A percentile compares a stretch with the other conserved stretches of the same genome.
phyloP scores from a whole-genome alignment of 2,797 vertebrate species.

The Lagocephalus sceleratus region DNA sequence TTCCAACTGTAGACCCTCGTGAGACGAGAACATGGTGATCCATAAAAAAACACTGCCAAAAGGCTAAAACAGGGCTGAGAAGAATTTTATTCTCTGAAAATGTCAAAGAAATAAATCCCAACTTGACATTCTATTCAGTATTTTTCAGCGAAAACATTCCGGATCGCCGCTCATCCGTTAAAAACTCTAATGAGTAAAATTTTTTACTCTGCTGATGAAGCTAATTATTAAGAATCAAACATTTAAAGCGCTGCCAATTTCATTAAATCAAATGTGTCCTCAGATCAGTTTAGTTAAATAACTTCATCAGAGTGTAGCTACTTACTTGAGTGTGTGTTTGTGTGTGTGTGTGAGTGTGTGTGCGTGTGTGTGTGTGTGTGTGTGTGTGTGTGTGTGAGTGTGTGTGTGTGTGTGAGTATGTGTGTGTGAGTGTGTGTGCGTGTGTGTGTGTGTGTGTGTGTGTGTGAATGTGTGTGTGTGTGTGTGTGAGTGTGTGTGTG shows the following conservation, averaged over 20 bases:
- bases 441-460: slow-evolving; percentile 10
- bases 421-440: neutral
- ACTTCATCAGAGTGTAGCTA: neutral
- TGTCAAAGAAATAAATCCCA: neutral
- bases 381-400: neutral
- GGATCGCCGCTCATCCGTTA: slow-evolving; percentile 30
- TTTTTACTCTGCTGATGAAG: slow-evolving; percentile 36
- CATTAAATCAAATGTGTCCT: neutral
- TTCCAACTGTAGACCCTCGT: slow-evolving; percentile 21
- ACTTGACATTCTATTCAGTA: slow-evolving; percentile 35
- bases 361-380: slow-evolving; percentile 5
- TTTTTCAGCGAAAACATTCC: slow-evolving; percentile 34
- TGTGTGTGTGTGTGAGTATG: neutral
- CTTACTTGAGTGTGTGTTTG: neutral
- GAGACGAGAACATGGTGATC: neutral
- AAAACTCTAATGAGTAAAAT: slow-evolving; percentile 38
- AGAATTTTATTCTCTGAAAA: slow-evolving; percentile 24
- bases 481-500: neutral
- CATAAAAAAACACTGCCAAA: slow-evolving; percentile 8
- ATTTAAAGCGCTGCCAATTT: slow-evolving; percentile 6
- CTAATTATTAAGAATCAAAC: slow-evolving; percentile 31
- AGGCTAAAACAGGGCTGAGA: slow-evolving; percentile 22
- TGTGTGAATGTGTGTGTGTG: slow-evolving; percentile 8
- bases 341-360: slow-evolving; percentile 13
- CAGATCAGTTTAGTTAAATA: slow-evolving; percentile 8